A percentile compares a stretch with the other conserved stretches of the same genome.
Evolutionary conservation across 2,797 vertebrate species (phyloP).

Genomic region (Danio tinwini): DNA sequence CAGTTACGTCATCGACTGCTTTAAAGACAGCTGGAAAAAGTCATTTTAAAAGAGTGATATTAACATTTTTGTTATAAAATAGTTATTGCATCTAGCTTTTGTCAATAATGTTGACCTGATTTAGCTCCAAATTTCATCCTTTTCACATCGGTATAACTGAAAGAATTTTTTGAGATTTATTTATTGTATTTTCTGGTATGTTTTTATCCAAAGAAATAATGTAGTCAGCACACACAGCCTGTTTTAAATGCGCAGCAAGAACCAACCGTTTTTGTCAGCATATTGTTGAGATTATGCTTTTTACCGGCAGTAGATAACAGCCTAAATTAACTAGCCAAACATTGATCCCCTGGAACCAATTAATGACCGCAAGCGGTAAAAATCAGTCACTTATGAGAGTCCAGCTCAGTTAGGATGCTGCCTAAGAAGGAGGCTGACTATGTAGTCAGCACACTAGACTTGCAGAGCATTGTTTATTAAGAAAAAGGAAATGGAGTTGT

Average conservation of each 20-base stretch:
- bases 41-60: no score
- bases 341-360: constrained; percentile 15
- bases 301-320: background rate
- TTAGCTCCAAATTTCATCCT: background rate
- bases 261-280: constrained; percentile 2
- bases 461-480: constrained; percentile 17
- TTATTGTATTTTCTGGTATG: background rate
- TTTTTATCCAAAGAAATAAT: constrained; percentile 7
- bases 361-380: constrained; percentile 11
- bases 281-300: constrained; percentile 5
- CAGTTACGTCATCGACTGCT: no score
- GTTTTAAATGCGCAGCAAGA: constrained; percentile 6
- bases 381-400: constrained; percentile 26
- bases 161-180: constrained; percentile 1
- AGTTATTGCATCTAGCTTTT: background rate
- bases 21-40: no score
- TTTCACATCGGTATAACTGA: constrained; percentile 1
- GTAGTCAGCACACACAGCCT: background rate
- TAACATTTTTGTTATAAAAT: no score
- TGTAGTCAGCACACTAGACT: background rate
- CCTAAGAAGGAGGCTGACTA: background rate
- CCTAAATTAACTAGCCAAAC: constrained; percentile 13
- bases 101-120: background rate
- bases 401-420: constrained; percentile 14
- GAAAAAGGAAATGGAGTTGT: constrained; percentile 31